Conservation (phyloP, 2,888 invertebrate species). For the Stegophylla sp. region DNA sequence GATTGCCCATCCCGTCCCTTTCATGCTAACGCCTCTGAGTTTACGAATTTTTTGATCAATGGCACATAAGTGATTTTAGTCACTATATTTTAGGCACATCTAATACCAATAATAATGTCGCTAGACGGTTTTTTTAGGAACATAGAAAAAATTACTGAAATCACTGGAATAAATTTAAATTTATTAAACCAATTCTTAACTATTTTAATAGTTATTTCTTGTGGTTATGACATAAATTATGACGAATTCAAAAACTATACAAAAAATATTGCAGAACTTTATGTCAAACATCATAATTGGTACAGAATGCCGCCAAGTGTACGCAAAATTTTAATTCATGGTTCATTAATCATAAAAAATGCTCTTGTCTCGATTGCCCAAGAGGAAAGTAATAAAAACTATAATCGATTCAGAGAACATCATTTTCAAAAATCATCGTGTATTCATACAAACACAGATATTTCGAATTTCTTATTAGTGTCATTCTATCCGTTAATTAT, state of each 20-base stretch:
- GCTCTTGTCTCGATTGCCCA: conserved; percentile 61
- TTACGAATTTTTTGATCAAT: too few relatives aligned
- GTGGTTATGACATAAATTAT: not conserved
- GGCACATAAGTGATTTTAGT: too few relatives aligned
- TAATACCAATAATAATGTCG: conserved; percentile 1
- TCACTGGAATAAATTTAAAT: conserved; percentile 3
- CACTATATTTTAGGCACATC: too few relatives aligned
- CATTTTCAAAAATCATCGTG: conserved; percentile 53
- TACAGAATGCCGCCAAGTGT: conserved; percentile 5
- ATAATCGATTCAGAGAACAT: conserved; percentile 28
- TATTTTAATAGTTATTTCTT: conserved; percentile 9
- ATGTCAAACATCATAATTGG: not conserved
- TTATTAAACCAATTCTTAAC: not conserved
- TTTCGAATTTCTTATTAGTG: conserved; percentile 12
- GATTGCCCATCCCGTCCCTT: too few relatives aligned
- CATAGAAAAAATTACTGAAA: not conserved
- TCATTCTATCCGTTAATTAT: not conserved
- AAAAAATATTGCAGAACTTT: not conserved
- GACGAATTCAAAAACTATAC: conserved; percentile 4
- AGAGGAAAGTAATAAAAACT: conserved; percentile 61
- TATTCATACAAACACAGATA: conserved; percentile 36
- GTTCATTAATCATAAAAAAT: conserved; percentile 45
- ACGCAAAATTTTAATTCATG: conserved; percentile 6
- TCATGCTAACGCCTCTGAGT: too few relatives aligned
- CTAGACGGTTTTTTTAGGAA: not conserved